These are phyloP conservation scores for Gymnocheta viridis DNA, from an alignment of 2,888 invertebrate species.

Conservation along the genomic window DNA sequence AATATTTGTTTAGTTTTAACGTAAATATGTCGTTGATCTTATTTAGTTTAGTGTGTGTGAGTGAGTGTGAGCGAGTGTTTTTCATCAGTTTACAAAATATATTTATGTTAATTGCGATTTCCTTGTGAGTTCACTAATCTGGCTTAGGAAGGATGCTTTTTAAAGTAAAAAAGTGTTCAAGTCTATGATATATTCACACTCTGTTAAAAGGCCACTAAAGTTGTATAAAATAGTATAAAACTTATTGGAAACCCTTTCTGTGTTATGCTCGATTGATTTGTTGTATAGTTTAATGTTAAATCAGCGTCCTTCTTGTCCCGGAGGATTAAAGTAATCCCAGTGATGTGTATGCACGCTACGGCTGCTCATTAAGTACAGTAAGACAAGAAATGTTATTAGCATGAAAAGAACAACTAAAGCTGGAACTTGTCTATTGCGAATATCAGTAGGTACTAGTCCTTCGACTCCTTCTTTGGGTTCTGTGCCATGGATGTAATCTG, in stretches of 20 bases:
- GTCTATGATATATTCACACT: slow-evolving; percentile 49
- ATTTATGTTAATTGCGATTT: slow-evolving; percentile 20
- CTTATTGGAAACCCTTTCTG: slow-evolving; percentile 2
- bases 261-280: not conserved
- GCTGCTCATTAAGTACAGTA: slow-evolving; percentile 88
- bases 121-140: not conserved
- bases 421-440: slow-evolving; percentile 85
- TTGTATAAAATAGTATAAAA: slow-evolving; percentile 26
- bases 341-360: slow-evolving; percentile 91
- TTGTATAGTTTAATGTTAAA: no score
- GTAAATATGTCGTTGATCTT: slow-evolving; percentile 32
- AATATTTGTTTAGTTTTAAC: slow-evolving; percentile 7
- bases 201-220: slow-evolving; percentile 53
- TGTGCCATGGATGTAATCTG: slow-evolving; percentile 84
- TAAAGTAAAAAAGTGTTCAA: slow-evolving; percentile 40
- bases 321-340: slow-evolving; percentile 94
- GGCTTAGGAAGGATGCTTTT: not conserved
- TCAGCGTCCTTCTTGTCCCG: slow-evolving; percentile 84
- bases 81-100: slow-evolving; percentile 41
- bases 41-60: slow-evolving; percentile 15
- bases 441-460: slow-evolving; percentile 73
- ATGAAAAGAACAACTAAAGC: slow-evolving; percentile 90
- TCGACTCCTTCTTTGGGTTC: slow-evolving; percentile 83
- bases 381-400: slow-evolving; percentile 89
- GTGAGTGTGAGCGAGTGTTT: slow-evolving; percentile 21